A percentile compares a stretch with the other conserved stretches of the same genome.
phyloP scores from a whole-genome alignment of 2,113 vertebrate genomes.

The Bostrychus sinensis region DNA sequence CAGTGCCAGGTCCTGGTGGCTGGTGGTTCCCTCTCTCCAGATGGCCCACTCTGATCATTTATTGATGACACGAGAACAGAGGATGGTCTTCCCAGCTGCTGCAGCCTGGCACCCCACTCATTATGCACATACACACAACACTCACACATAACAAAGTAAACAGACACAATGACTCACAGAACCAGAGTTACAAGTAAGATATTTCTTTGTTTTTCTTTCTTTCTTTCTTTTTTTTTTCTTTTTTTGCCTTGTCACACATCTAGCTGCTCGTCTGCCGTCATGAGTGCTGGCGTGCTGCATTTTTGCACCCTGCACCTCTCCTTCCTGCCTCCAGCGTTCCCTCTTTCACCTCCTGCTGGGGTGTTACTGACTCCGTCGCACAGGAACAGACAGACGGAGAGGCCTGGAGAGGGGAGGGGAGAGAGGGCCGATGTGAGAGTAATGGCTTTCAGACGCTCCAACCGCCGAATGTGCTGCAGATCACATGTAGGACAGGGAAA shows the following conservation, averaged over 20 bases:
- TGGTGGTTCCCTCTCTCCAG: constrained; percentile 83
- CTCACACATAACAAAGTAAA: constrained; percentile 44
- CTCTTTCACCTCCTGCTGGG: constrained; percentile 73
- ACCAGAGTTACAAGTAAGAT: constrained; percentile 23
- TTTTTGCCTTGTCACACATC: constrained; percentile 4
- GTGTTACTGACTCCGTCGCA: constrained; percentile 72
- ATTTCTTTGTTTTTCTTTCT: constrained; percentile 1
- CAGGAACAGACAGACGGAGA: constrained; percentile 68
- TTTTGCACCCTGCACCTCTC: constrained; percentile 57
- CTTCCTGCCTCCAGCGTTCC: constrained; percentile 67
- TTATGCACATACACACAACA: constrained; percentile 31
- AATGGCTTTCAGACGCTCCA: constrained; percentile 46
- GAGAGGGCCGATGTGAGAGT: constrained; percentile 27
- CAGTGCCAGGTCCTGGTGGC: constrained; percentile 68
- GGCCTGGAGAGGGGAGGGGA: constrained; percentile 34
- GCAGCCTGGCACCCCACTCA: constrained; percentile 72
- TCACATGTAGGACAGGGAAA: constrained; percentile 13
- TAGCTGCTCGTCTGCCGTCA: constrained; percentile 34
- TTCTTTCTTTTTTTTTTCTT: not conserved
- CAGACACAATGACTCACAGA: constrained; percentile 33
- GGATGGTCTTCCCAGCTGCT: constrained; percentile 87
- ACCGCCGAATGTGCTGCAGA: constrained; percentile 31
- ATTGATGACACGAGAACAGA: constrained; percentile 90
- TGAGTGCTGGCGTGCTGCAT: constrained; percentile 41
- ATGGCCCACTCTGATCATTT: constrained; percentile 90